A percentile compares a stretch with the other conserved stretches of the same genome.
Conservation (phyloP, 2,113 vertebrate genomes). For the Geococcyx californianus region DNA sequence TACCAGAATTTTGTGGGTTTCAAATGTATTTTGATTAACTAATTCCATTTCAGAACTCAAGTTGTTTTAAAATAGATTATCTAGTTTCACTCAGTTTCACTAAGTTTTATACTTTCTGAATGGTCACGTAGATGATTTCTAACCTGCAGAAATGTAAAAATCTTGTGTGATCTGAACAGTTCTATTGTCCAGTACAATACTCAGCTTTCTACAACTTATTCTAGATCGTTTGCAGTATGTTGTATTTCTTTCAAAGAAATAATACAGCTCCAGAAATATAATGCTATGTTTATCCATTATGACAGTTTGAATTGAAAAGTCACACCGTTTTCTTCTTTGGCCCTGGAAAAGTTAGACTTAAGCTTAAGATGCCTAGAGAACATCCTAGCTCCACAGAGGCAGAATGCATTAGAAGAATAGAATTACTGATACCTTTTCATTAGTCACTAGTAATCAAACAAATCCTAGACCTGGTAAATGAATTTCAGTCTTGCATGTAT, state of each 20-base stretch:
- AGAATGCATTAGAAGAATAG: not conserved
- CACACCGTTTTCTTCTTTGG: not conserved
- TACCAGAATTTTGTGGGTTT: not conserved
- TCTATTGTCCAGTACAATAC: not conserved
- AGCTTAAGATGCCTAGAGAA: not conserved
- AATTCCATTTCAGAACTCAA: not conserved
- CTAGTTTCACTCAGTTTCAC: not conserved
- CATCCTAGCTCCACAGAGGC: not conserved
- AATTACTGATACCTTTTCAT: not conserved
- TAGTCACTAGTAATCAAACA: not conserved
- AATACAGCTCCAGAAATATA: not conserved
- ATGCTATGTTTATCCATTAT: not conserved
- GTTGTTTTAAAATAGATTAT: not conserved
- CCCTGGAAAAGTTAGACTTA: not conserved
- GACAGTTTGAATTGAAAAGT: not conserved
- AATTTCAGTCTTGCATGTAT: constrained; percentile 21
- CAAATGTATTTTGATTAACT: not conserved
- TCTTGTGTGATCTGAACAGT: not conserved
- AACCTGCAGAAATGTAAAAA: not conserved
- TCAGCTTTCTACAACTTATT: not conserved
- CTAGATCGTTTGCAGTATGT: not conserved
- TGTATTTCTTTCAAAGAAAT: not conserved
- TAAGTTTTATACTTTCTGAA: not conserved
- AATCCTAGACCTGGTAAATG: not conserved
- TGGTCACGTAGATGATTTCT: not conserved